These are phyloP conservation scores for Chionomys nivalis DNA, from an alignment of 2,113 vertebrate genomes.

Conservation along the genomic window DNA sequence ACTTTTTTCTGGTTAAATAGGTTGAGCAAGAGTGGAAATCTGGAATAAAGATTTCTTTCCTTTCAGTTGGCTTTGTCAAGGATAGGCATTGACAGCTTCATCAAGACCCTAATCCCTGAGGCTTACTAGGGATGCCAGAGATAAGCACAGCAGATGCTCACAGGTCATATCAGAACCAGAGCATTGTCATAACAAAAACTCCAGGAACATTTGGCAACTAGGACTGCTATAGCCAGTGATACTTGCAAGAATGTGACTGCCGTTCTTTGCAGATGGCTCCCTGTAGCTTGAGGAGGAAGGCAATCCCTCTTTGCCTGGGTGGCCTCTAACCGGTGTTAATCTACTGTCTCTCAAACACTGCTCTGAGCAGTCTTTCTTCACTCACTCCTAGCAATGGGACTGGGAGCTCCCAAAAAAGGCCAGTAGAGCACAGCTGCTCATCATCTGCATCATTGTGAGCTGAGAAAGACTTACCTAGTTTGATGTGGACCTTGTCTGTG, in stretches of 20 bases:
- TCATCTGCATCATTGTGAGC: rapidly evolving
- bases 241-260: background rate
- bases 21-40: background rate
- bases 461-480: conserved; percentile 88
- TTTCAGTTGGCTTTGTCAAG: background rate
- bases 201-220: background rate
- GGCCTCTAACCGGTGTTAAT: background rate
- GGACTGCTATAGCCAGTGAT: background rate
- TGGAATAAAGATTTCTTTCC: background rate
- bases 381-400: background rate
- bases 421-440: background rate
- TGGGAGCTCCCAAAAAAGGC: background rate
- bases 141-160: background rate
- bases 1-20: background rate
- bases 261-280: background rate
- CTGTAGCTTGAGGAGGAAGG: background rate
- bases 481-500: conserved; percentile 97
- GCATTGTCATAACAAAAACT: background rate
- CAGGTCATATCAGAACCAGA: rapidly evolving
- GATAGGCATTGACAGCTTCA: background rate
- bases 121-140: background rate
- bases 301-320: background rate
- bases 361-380: background rate
- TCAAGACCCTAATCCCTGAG: background rate
- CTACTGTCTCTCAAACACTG: background rate